These are phyloP conservation scores for Malacoraja senta DNA, from an alignment of 2,797 vertebrate genomes.

Conservation along the genomic window DNA sequence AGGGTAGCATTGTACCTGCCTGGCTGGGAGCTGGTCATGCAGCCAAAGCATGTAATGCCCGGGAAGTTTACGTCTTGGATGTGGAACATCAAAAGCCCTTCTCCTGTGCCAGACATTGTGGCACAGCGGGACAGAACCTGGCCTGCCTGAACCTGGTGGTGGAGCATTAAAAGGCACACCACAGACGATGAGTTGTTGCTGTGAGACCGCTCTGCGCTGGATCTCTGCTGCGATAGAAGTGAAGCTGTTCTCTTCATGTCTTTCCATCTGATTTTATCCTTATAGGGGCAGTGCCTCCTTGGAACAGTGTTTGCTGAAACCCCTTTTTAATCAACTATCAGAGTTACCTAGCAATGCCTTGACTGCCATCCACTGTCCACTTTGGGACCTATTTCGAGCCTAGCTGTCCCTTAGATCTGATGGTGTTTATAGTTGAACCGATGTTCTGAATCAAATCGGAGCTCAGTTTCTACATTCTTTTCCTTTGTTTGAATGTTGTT, in stretches of 20 bases:
- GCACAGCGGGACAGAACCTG: background rate
- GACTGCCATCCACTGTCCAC: background rate
- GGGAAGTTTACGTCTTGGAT: background rate
- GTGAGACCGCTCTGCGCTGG: background rate
- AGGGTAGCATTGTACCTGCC: background rate
- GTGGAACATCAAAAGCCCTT: background rate
- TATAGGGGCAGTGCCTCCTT: background rate
- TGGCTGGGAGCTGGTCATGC: background rate
- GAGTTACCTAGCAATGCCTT: too few species aligned
- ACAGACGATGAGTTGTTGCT: background rate
- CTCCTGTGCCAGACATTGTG: background rate
- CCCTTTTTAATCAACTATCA: background rate
- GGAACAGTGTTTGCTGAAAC: background rate
- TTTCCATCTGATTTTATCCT: background rate
- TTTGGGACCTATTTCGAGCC: background rate
- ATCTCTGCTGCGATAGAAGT: background rate
- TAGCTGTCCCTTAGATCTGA: background rate
- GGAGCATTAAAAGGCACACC: background rate
- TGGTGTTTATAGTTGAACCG: background rate
- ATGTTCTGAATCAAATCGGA: background rate
- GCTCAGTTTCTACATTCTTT: background rate
- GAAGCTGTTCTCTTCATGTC: background rate
- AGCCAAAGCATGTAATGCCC: background rate
- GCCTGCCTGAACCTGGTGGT: background rate
- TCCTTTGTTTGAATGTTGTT: background rate